Base-by-base conservation (phyloP, 2,797 vertebrate species). In the Gallinago solitaria region DNA sequence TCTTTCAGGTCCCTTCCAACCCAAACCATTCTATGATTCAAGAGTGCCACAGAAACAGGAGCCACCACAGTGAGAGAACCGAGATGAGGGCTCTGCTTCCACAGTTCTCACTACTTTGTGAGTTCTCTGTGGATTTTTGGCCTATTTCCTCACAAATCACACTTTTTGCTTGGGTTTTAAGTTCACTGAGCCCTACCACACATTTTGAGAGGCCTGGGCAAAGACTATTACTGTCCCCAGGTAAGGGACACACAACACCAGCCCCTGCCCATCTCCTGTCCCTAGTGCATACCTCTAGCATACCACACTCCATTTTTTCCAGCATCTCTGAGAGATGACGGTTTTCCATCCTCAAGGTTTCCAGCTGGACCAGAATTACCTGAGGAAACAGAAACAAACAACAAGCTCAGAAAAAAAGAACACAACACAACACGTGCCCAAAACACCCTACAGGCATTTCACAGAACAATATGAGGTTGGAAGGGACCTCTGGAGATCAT, bases 281-380 rank as follows among this genome's bases (percentile, higher is more conserved):
- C 64, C 70, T 61, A 51, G 1, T 45, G 33, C 91, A 53, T 91
- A 99, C 98, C 98, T 98, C 97, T 12, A 97, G 95, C n/a, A 98
- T 96, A 74, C 91, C 96, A 28, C 97, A 96, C 73, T 98, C 98
- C 37, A 97, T 93, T 81, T 98, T 98, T 83, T 98, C 98, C 90
- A 99, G 97, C 65, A 98, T 98, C 92, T 98, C 98, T 56, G 97
- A 98, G 89, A 99, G 98, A 70, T 97, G 98, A 82, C 91, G 97
- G 93, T 99, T 99, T 96, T 99, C 99, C 88, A 97, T 95, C 93
- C 97, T 98, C 61, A 99, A 92, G n/a, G 98, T 97, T 94, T 99
- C 99, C 92, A 99, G 94, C 96, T 99, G 98, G 67, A 97, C 93
- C 94, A 98, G 97, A 96, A 98, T 97, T 60, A 98, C 98, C 98